Conservation (phyloP, 2,797 vertebrate genomes). For the Muscicapa striata region DNA sequence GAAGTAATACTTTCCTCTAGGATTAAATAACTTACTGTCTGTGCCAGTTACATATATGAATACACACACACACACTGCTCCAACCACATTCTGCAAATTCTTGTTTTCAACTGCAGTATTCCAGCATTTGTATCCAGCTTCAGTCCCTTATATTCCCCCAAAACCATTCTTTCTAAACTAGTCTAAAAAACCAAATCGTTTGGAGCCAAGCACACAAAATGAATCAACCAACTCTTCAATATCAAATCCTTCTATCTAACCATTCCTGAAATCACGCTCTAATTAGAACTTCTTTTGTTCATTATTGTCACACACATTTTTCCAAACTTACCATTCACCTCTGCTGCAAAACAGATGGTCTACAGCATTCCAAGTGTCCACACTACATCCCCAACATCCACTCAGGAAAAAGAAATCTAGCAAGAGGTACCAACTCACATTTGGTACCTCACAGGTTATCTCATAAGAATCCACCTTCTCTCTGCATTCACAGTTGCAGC, state of each 20-base stretch:
- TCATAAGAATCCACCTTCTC: not conserved
- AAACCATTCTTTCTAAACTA: not conserved
- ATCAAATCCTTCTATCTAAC: not conserved
- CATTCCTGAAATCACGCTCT: not conserved
- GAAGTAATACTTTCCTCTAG: not conserved
- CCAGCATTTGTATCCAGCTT: not conserved
- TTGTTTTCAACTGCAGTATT: not conserved
- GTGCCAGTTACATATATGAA: not conserved
- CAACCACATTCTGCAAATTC: not conserved
- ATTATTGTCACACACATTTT: not conserved
- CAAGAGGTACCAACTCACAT: not conserved
- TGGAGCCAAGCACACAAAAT: not conserved
- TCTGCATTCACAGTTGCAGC: not conserved
- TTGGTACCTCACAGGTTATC: not conserved
- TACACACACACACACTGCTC: rapidly evolving
- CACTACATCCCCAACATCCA: not conserved
- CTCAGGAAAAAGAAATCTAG: not conserved
- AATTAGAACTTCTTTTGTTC: not conserved
- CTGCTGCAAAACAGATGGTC: not conserved
- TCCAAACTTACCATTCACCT: not conserved
- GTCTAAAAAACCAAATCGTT: not conserved
- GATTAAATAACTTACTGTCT: not conserved
- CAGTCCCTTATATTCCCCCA: not conserved
- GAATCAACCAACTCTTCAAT: not conserved
- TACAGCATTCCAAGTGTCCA: not conserved